Base-by-base conservation (phyloP, 1,140 invertebrate genomes). In the Mactra quadrangularis region DNA sequence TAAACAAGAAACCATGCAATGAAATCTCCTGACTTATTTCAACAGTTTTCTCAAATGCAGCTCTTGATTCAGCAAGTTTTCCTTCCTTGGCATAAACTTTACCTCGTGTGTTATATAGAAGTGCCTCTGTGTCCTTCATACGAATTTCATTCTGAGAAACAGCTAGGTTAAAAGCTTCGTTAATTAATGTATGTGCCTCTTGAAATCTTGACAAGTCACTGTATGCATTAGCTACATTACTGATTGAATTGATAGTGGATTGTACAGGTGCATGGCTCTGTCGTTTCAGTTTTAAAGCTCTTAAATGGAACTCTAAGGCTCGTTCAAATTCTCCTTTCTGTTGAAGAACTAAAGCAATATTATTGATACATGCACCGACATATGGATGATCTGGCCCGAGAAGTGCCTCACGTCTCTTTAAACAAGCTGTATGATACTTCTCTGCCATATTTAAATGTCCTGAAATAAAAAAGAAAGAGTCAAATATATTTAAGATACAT, bases 111-210 rank as follows among this genome's bases (percentile, higher is more conserved):
- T 77, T 77, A 52, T 62, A 64, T 25, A 59, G 41, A 4, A 77
- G 45, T n/a, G 52, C 35, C 2, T 62, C 17, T 7, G 19, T 57
- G 25, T 59, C 74, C 19, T 31, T 17, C 22, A 41, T 33, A 19
- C 9, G 25, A 1, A 77, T 27, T 3, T 60, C 27, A n/a, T n/a
- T n/a, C 55, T 59, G 52, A 19, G n/a, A 22, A 15, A 62, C 13
- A 17, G 62, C 57, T 25, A 77, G 62, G 19, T 60, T 41, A 33
- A 77, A 59, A 6, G 74, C 52, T 62, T 77, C 74, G 62, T 77
- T 57, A 27, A 77, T 25, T 7, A 60, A 22, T 9, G 25, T 38
- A 45, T 59, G 74, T 3, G 74, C 55, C 17, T 77, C 59, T 7
- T 60, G 35, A 41, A 41, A 77, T 41, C 25, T 41, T n/a, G 15